These are phyloP conservation scores for Leguminivora glycinivorella DNA, from an alignment of 1,140 invertebrate genomes.

Conservation along the genomic window DNA sequence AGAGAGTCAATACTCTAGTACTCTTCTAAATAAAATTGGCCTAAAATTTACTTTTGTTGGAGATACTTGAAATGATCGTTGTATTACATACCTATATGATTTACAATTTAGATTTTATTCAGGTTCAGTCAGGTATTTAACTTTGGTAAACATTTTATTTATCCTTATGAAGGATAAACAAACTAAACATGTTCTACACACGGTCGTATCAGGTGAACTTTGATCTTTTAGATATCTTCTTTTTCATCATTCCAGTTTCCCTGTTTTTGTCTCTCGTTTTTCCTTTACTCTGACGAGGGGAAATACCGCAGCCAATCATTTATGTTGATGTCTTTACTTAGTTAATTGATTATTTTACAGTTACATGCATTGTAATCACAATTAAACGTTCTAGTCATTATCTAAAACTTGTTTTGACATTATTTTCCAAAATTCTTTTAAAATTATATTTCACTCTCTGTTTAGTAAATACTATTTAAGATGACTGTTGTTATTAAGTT, in stretches of 20 bases:
- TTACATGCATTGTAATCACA: not conserved
- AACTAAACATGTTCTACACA: not conserved
- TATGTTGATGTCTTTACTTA: not conserved
- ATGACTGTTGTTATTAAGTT: not conserved
- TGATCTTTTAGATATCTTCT: not conserved
- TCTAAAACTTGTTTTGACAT: not conserved
- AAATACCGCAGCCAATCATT: not conserved
- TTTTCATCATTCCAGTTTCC: not conserved
- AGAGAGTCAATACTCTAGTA: too few species aligned
- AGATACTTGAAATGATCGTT: too few species aligned
- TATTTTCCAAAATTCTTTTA: not conserved
- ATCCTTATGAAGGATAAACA: not conserved
- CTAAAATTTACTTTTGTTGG: too few species aligned
- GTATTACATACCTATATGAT: too few species aligned
- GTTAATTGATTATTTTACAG: slow-evolving; percentile 12
- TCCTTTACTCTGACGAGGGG: not conserved
- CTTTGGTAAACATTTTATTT: too few species aligned
- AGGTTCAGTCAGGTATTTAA: too few species aligned
- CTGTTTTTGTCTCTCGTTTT: slow-evolving; percentile 6
- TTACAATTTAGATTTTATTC: too few species aligned
- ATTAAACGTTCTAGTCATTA: not conserved
- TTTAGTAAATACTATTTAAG: not conserved
- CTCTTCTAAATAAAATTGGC: too few species aligned
- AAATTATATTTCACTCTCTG: not conserved
- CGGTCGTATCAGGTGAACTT: not conserved